Percentiles rank a stretch among this genome's conserved stretches.
Conservation (phyloP, 2,888 invertebrate species). For the Nephrotoma guestfalica region DNA sequence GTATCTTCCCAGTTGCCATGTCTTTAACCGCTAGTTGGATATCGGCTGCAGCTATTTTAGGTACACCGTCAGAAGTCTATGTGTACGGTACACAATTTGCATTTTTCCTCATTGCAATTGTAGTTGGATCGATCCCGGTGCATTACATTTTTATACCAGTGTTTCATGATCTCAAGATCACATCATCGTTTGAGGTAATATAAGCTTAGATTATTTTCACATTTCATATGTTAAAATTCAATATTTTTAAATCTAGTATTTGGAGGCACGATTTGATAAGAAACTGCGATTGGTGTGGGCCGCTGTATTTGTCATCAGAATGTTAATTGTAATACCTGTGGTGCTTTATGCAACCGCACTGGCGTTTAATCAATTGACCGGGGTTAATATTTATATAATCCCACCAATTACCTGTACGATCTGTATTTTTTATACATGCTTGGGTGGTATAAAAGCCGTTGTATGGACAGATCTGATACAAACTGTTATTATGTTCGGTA, state of each 20-base stretch:
- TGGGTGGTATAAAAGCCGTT: background rate
- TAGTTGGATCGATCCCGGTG: background rate
- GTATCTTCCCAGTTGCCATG: conserved; percentile 37
- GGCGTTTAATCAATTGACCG: background rate
- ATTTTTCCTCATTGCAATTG: background rate
- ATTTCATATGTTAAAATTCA: background rate
- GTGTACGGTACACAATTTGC: background rate
- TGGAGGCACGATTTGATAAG: background rate
- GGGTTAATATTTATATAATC: background rate
- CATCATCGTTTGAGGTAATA: background rate
- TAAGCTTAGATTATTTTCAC: background rate
- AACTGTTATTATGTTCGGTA: conserved; percentile 52
- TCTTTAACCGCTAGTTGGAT: conserved; percentile 33
- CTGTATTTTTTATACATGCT: background rate
- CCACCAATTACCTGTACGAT: background rate
- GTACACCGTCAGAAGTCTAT: background rate
- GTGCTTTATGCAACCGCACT: background rate
- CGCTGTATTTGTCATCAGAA: background rate
- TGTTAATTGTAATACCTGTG: conserved; percentile 7
- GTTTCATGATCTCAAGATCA: background rate
- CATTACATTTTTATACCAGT: background rate
- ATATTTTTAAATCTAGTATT: background rate
- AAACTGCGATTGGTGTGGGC: background rate
- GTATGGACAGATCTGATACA: background rate
- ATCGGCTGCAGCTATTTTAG: background rate